Evolutionary conservation across 2,113 vertebrate species (phyloP), one percentile per base, ranked within the genome.

Genomic region (Mus pahari): DNA sequence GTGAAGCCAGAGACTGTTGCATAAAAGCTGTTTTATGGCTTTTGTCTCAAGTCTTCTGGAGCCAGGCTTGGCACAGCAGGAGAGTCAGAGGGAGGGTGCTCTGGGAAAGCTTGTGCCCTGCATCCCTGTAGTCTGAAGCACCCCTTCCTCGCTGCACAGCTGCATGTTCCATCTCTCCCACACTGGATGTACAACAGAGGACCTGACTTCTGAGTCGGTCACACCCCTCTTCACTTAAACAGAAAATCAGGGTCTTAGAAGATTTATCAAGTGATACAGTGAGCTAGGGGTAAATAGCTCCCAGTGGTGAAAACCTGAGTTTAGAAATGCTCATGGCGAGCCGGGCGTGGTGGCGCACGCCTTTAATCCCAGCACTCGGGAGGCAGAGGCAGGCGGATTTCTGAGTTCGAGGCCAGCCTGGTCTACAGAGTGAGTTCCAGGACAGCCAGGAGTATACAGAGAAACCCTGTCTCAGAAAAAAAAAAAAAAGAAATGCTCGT

Each of bases 11-110:
- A 58, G 84, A 62, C 53, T 66, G 66, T 70, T 45, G 33, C 77
- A 94, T 94, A 77, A 95, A 93, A 86, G 81, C 42, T 62, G 13
- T 75, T 98, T 97, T 96, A 97, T 86, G 62, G 92, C 62, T 64
- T 77, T 87, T 3, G 28, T 48, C 88, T 94, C 97, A 97, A 90
- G 88, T 83, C 10, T 92, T 77, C 88, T 94, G 97, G 97, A 96
- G 97, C 96, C 97, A 94, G 94, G 74, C 36, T 77, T 94, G 94
- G 96, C 92, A 89, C 24, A 7, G 26, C 16, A 87, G 55, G 45
- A 42, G 24, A 55, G 89, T 48, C 26, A 5, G 11, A 36, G 17
- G 48, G 22, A 50, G 91, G 45, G 60, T 1, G 3, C 28, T 9
- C 7, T 19, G 22, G 60, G 50, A 22, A 24, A 73, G 75, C 74